These are phyloP conservation scores for Melanotaenia trifasciata DNA, from an alignment of 2,797 vertebrate species.

Conservation along the genomic window DNA sequence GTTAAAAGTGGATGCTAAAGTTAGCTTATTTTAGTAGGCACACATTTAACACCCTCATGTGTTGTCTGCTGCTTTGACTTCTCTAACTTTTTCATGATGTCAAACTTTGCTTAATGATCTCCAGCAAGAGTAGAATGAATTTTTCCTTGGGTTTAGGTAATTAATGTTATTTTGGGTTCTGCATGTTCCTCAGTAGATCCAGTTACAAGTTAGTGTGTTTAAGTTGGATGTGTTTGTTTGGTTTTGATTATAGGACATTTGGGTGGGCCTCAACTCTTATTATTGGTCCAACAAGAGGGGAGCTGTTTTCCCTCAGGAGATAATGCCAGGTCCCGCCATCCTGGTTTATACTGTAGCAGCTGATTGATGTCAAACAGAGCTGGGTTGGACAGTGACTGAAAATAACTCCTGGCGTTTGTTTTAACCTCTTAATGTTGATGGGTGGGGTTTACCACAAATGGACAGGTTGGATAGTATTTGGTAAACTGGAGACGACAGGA, in stretches of 20 bases:
- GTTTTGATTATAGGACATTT: conserved; percentile 48
- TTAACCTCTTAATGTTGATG: conserved; percentile 18
- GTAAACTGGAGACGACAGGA: conserved; percentile 12
- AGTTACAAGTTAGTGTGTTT: conserved; percentile 40
- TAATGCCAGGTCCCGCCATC: conserved; percentile 45
- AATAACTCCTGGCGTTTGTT: conserved; percentile 37
- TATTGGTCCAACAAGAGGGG: conserved; percentile 25
- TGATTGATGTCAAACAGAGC: conserved; percentile 50
- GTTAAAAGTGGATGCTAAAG: conserved; percentile 24
- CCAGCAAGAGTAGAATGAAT: too few relatives aligned
- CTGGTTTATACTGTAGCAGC: conserved; percentile 30
- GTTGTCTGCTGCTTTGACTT: conserved; percentile 11
- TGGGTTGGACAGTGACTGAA: conserved; percentile 23
- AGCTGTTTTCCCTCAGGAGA: conserved; percentile 56
- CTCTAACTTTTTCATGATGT: too few relatives aligned
- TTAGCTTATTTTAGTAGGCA: conserved; percentile 16
- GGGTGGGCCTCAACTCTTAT: conserved; percentile 19
- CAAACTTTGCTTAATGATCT: too few relatives aligned
- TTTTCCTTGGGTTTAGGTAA: neutral
- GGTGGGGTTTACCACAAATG: conserved; percentile 43
- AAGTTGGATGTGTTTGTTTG: conserved; percentile 50
- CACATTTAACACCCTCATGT: neutral
- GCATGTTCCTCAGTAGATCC: conserved; percentile 4
- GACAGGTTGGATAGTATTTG: conserved; percentile 1
- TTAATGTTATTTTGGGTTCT: conserved; percentile 31